Evolutionary conservation across 1,140 invertebrate genomes (phyloP), one percentile per base, ranked within the genome.

Genomic region (Drosophila kurseongensis): DNA sequence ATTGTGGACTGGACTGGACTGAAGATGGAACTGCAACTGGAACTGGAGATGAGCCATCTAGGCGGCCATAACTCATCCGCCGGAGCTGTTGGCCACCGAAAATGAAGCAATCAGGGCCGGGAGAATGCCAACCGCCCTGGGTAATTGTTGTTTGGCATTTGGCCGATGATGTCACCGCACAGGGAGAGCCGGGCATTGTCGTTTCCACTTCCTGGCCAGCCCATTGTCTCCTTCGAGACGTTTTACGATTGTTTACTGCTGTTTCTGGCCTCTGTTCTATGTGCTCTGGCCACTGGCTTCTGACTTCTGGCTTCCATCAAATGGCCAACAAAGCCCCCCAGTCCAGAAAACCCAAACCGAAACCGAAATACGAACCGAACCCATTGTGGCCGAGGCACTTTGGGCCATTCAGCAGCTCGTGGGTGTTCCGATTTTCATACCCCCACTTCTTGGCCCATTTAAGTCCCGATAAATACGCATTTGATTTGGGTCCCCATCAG

Each of bases 331-430:
- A 41, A 56, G n/a, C 50, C 55, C 29, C 16, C 42, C 35, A 54
- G 42, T 12, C 50, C 56, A 38, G 27, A 35, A 59, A 54, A 45
- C 18, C 48, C 18, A 36, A 52, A 23, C 38, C 36, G 14, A 8
- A 48, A 50, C 45, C 32, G 55, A 60, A 51, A 52, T 36, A 32
- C 50, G 58, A 59, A 57, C 78, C 65, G 41, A 44, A 41, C 44
- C 59, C 82, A 85, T 85, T 88, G 80, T 88, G 83, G 84, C 84
- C 84, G 83, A 52, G 84, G 75, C 84, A 88, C 83, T 88, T 85
- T 88, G 65, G 78, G 69, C 56, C 68, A 62, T 76, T 88, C 66
- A 68, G 68, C 65, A 52, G 78, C 74, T 61, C 55, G 61, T 86
- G 82, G 82, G 78, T 80, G 78, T 80, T 58, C 55, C 45, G n/a